These are phyloP conservation scores for Clivina fossor DNA, from an alignment of 2,888 invertebrate genomes.

Conservation along the genomic window DNA sequence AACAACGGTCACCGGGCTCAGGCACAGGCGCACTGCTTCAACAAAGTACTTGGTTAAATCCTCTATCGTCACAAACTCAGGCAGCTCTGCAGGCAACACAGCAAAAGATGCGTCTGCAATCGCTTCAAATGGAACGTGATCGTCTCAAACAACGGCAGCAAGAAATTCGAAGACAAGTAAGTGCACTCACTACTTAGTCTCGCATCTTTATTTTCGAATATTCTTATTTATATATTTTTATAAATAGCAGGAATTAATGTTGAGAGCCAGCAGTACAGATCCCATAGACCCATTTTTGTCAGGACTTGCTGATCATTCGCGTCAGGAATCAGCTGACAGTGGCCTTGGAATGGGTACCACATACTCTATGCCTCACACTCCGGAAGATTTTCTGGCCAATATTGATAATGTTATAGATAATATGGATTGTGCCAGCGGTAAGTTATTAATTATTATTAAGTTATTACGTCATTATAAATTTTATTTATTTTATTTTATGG, in stretches of 20 bases:
- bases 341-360: slow-evolving; percentile 88
- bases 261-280: slow-evolving; percentile 66
- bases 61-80: slow-evolving; percentile 59
- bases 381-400: slow-evolving; percentile 87
- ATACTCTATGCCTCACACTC: slow-evolving; percentile 89
- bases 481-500: too few species aligned
- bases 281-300: slow-evolving; percentile 80
- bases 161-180: slow-evolving; percentile 84
- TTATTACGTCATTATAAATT: too few species aligned
- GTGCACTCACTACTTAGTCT: not conserved
- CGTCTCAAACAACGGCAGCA: slow-evolving; percentile 85
- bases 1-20: slow-evolving; percentile 60
- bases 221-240: slow-evolving; percentile 10
- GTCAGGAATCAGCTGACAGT: slow-evolving; percentile 94
- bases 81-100: slow-evolving; percentile 65
- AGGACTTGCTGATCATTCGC: slow-evolving; percentile 81
- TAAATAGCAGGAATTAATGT: slow-evolving; percentile 70
- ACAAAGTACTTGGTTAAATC: slow-evolving; percentile 53
- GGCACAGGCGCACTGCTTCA: slow-evolving; percentile 60
- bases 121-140: slow-evolving; percentile 85
- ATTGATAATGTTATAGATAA: slow-evolving; percentile 73
- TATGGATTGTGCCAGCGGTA: slow-evolving; percentile 82
- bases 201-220: slow-evolving; percentile 1
- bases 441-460: too few species aligned
- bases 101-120: slow-evolving; percentile 77